Conservation (phyloP, 2,797 vertebrate genomes). For the Pelodytes ibericus region DNA sequence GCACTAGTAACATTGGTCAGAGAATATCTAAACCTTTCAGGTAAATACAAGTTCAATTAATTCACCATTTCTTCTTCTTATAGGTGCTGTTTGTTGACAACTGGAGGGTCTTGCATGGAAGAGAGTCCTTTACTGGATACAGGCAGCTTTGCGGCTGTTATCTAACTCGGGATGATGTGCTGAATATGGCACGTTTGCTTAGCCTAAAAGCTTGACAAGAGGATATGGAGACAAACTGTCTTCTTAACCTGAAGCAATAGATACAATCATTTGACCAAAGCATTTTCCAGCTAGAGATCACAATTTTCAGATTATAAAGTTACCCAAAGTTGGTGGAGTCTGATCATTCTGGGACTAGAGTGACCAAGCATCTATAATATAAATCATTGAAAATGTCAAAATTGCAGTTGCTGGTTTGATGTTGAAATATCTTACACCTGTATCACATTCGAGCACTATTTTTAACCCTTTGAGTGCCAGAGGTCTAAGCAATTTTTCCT, state of each 20-base stretch:
- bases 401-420: too few species aligned
- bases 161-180: conserved; percentile 86
- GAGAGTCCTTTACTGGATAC: conserved; percentile 88
- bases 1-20: too few species aligned
- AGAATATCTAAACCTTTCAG: too few species aligned
- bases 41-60: too few species aligned
- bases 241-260: not conserved
- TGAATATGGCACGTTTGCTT: conserved; percentile 82
- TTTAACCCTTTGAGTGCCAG: too few species aligned
- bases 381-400: too few species aligned
- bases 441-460: too few species aligned
- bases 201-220: conserved; percentile 79
- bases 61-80: not conserved
- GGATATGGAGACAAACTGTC: too few species aligned
- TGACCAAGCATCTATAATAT: too few species aligned
- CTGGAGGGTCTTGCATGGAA: conserved; percentile 89
- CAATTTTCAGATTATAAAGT: too few species aligned
- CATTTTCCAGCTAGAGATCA: not conserved
- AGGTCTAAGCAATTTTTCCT: too few species aligned
- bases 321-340: not conserved
- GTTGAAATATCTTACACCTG: too few species aligned
- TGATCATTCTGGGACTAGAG: not conserved
- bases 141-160: conserved; percentile 94
- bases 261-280: conserved; percentile 2
- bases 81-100: conserved; percentile 93